phyloP scores from a whole-genome alignment of 1,140 invertebrate species.

The Mamestra configurata region DNA sequence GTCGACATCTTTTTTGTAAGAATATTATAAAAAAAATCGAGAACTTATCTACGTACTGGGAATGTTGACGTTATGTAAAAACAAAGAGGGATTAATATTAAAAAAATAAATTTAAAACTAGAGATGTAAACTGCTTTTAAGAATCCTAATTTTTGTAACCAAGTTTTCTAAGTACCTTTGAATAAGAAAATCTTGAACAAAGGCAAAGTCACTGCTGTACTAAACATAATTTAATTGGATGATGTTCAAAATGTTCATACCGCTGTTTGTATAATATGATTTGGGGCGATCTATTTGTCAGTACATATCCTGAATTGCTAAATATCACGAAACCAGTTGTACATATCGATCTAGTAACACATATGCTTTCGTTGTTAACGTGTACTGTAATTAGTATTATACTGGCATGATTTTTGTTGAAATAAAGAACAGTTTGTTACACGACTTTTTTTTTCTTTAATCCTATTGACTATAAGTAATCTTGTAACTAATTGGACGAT shows the following conservation, averaged over 20 bases:
- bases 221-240: constrained; percentile 26
- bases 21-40: constrained; percentile 58
- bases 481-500: background rate
- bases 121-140: constrained; percentile 37
- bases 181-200: constrained; percentile 11
- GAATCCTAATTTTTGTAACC: constrained; percentile 42
- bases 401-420: constrained; percentile 70
- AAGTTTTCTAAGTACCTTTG: constrained; percentile 45
- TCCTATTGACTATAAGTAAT: background rate
- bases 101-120: constrained; percentile 10
- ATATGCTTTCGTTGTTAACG: constrained; percentile 73
- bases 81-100: constrained; percentile 41
- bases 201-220: constrained; percentile 28
- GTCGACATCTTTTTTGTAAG: constrained; percentile 66
- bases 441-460: constrained; percentile 54
- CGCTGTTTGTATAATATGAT: constrained; percentile 4
- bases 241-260: background rate
- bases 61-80: constrained; percentile 56
- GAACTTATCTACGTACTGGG: constrained; percentile 61
- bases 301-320: constrained; percentile 53
- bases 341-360: constrained; percentile 65
- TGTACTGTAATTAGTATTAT: constrained; percentile 70
- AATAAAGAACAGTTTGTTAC: constrained; percentile 73
- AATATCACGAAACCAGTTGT: constrained; percentile 59
- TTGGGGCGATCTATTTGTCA: constrained; percentile 20